Percentiles rank a stretch among this genome's conserved stretches.
These are phyloP conservation scores for Coilia nasus DNA, from an alignment of 2,797 vertebrate genomes.

Conservation along the genomic window DNA sequence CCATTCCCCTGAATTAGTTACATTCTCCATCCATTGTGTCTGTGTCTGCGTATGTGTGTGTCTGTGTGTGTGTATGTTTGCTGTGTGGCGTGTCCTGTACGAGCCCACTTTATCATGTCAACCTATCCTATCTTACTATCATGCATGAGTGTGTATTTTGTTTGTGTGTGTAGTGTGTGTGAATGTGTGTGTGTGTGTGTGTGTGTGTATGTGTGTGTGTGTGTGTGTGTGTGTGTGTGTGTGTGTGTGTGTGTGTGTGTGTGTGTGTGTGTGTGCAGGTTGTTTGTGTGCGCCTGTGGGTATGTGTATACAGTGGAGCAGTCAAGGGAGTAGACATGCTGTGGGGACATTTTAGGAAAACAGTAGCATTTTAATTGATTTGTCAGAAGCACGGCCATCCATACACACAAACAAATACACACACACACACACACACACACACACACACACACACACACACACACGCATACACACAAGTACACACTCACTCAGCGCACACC, in stretches of 20 bases:
- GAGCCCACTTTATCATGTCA: constrained; percentile 71
- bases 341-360: background rate
- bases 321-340: background rate
- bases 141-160: constrained; percentile 41
- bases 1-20: constrained; percentile 62
- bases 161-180: constrained; percentile 22
- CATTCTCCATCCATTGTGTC: constrained; percentile 62
- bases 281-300: background rate
- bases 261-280: background rate
- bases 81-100: constrained; percentile 64
- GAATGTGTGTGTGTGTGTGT: constrained; percentile 15
- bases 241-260: constrained; percentile 25
- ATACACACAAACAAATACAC: background rate
- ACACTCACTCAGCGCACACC: background rate
- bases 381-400: background rate
- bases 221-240: constrained; percentile 26
- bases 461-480: background rate
- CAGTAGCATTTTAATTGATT: constrained; percentile 21
- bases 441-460: background rate
- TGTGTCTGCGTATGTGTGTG: too few relatives aligned
- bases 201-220: constrained; percentile 30
- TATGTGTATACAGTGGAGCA: constrained; percentile 35
- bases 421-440: background rate
- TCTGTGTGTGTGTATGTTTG: constrained; percentile 58
- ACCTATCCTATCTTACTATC: constrained; percentile 56